phyloP scores from a whole-genome alignment of 2,888 invertebrate species.

The Netelia inedita region DNA sequence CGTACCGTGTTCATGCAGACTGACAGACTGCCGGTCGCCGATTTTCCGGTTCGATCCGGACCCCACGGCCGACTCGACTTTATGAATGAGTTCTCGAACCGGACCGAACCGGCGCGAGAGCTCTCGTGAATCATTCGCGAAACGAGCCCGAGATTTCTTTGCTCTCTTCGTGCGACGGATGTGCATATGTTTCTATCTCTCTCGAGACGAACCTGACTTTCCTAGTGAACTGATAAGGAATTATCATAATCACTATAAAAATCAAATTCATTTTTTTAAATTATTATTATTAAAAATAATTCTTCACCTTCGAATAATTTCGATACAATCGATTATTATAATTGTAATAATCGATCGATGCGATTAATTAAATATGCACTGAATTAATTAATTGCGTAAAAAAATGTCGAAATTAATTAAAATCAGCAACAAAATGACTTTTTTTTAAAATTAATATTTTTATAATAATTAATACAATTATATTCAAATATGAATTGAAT shows the following conservation, averaged over 20 bases:
- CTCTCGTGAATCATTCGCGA: constrained; percentile 69
- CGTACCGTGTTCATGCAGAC: constrained; percentile 12
- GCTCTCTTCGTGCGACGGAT: constrained; percentile 18
- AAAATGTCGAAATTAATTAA: neutral
- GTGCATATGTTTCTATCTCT: neutral
- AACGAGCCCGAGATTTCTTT: constrained; percentile 16
- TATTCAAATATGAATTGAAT: too few species aligned
- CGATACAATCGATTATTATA: too few species aligned
- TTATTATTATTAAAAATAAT: neutral
- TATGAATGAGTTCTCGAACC: constrained; percentile 77
- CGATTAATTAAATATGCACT: neutral
- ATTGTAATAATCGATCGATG: neutral
- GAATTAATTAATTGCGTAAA: neutral
- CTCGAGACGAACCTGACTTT: neutral
- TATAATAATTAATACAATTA: too few species aligned
- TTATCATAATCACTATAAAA: too few species aligned
- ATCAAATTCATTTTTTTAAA: too few species aligned
- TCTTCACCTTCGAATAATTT: neutral
- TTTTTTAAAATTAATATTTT: too few species aligned
- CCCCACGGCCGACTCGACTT: constrained; percentile 55
- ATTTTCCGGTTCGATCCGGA: constrained; percentile 77
- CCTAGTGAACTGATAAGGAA: neutral
- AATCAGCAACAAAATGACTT: neutral
- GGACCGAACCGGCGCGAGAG: constrained; percentile 72
- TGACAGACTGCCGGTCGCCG: constrained; percentile 74